phyloP scores from a whole-genome alignment of 2,888 invertebrate species.

The Melipona beecheii region DNA sequence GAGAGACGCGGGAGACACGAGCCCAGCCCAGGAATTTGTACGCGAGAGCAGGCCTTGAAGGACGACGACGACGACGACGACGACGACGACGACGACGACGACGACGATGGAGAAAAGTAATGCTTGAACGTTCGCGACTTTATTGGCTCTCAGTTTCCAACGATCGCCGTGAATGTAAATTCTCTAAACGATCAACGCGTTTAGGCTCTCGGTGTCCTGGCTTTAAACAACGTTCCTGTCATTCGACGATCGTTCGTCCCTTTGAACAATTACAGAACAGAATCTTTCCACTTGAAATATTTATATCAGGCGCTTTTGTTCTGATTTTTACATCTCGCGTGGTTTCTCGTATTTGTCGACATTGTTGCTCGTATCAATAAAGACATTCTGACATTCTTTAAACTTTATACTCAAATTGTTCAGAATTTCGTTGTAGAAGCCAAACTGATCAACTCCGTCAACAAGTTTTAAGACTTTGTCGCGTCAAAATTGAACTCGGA shows the following conservation, averaged over 20 bases:
- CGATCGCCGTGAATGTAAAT: slow-evolving; percentile 37
- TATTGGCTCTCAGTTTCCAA: slow-evolving; percentile 44
- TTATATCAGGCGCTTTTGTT: neutral
- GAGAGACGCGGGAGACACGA: slow-evolving; percentile 7
- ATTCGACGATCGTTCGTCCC: neutral
- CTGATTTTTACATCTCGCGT: neutral
- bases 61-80: slow-evolving; percentile 19
- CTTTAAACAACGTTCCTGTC: neutral
- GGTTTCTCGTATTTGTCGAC: neutral
- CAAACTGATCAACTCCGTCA: too few relatives aligned
- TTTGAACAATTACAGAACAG: neutral
- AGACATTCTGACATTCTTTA: too few relatives aligned
- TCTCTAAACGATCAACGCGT: slow-evolving; percentile 28
- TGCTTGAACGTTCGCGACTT: slow-evolving; percentile 37
- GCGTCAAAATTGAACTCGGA: too few relatives aligned
- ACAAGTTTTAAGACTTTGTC: too few relatives aligned
- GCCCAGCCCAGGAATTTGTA: slow-evolving; percentile 40
- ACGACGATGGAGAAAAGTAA: slow-evolving; percentile 42
- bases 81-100: slow-evolving; percentile 30
- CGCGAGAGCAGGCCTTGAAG: slow-evolving; percentile 33
- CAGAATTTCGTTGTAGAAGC: too few relatives aligned
- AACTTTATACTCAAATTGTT: too few relatives aligned
- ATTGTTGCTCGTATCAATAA: too few relatives aligned
- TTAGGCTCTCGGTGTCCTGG: neutral
- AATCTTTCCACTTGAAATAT: neutral